Percentiles rank a stretch among this genome's conserved stretches.
Conservation (phyloP, 2,113 vertebrate genomes). For the Bombycilla garrulus region DNA sequence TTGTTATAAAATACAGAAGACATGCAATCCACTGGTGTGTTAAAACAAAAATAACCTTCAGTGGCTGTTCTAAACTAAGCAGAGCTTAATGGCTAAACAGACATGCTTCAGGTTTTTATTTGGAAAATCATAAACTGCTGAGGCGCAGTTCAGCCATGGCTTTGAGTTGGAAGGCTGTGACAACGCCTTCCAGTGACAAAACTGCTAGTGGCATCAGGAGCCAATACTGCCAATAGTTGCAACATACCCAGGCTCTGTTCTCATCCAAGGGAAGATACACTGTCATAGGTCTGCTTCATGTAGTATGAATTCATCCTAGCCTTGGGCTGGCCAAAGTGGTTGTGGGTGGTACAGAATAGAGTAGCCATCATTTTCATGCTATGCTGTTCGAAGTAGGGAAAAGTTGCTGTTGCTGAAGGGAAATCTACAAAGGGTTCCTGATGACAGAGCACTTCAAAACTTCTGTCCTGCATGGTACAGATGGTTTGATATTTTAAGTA, state of each 20-base stretch:
- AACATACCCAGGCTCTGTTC: not conserved
- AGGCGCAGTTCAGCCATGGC: not conserved
- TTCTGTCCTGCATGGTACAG: not conserved
- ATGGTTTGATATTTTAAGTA: not conserved
- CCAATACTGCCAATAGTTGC: not conserved
- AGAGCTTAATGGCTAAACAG: not conserved
- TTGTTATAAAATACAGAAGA: not conserved
- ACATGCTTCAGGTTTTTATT: not conserved
- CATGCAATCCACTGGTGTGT: not conserved
- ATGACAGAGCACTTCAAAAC: rapidly evolving
- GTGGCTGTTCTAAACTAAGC: not conserved
- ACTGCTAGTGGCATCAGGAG: not conserved
- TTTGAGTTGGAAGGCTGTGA: not conserved
- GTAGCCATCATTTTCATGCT: not conserved
- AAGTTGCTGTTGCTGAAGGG: not conserved
- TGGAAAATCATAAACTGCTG: not conserved
- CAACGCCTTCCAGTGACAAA: not conserved
- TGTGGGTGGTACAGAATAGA: not conserved
- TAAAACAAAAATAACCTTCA: conserved; percentile 7
- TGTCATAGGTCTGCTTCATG: not conserved
- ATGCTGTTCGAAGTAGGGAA: not conserved
- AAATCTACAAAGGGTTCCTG: not conserved
- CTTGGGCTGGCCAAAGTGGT: not conserved
- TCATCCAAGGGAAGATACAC: not conserved
- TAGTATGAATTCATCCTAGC: not conserved